Base-by-base conservation (phyloP, 2,113 vertebrate species). In the Cynopterus brachyotis region DNA sequence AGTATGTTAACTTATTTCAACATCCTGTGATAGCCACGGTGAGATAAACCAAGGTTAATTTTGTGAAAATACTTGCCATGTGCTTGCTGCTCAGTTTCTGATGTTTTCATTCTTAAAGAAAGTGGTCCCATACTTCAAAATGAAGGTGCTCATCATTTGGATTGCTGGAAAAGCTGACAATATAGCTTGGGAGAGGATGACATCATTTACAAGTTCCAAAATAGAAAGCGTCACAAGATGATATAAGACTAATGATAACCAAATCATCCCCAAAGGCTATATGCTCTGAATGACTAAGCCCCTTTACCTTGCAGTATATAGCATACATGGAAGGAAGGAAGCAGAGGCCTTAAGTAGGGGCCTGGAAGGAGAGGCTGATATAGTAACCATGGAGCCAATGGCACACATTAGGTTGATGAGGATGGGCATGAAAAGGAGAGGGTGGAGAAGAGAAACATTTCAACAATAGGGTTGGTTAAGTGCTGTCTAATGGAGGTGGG, bases 131-230 rank as follows among this genome's bases (percentile, higher is more conserved):
- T 69, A 69, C 59, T 70, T 96, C 60, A 88, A 88, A 91, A 82
- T 20, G 15, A 83, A 89, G 64, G 47, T 66, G n/a, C 9, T 67
- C 37, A 32, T 66, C 66, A 89, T 83, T 79, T 72, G 82, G 37
- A 62, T 94, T 85, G 75, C 50, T 69, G 50, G 69, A 64, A 86
- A 89, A 87, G 40, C 30, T 62, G 24, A 75, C 35, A 67, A 15
- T 89, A 28, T 91, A 89, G 45, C 55, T 72, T 53, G 32, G 59
- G 35, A 91, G 45, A 69, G 50, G 70, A 64, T 80, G 35, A 73
- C 85, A 94, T 89, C 73, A 96, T 78, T 95, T 92, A 60, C 73
- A 67, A 82, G 37, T 94, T 69, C 60, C 17, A 89, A 59, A 80
- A 60, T 84, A 82, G 59, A 57, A 93, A 72, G 32, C 91, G 62